Base-by-base conservation (phyloP, 1,140 invertebrate species). In the Orius laevigatus region DNA sequence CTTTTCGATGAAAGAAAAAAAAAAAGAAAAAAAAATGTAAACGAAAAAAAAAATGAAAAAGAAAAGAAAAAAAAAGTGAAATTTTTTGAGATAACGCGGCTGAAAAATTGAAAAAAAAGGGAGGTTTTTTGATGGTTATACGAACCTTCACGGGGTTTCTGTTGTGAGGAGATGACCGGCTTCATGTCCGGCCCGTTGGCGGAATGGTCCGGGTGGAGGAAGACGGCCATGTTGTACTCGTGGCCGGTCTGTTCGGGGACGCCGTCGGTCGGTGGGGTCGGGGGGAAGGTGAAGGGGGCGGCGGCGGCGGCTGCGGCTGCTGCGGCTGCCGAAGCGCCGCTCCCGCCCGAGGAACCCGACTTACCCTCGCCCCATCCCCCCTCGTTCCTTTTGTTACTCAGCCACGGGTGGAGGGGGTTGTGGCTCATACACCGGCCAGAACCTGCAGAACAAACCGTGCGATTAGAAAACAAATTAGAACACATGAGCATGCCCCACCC, bases 61-160 rank as follows among this genome's bases (percentile, higher is more conserved):
- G 5, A 19, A 16, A 16, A 16, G 4, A 6, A 42, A 16, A 18
- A 16, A 16, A 42, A 18, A 42, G 15, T 38, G 36, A 38, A 38
- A 38, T 38, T 42, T 40, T 40, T 14, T 6, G 12, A 16, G 12
- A 3, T 14, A 16, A 42, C 12, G 18, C n/a, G 15, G n/a, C 36
- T 16, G 15, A n/a, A 38, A 38, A 4, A 8, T 4, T 3, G 25
- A 25, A 25, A 25, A 25, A 8, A 25, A 25, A 25, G 3, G 3
- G 25, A 4, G 3, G 25, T 25, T 25, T 25, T 38, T 5, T 16
- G 15, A 3, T 38, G 3, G 36, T 38, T 38, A 38, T 19, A 19
- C 12, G 18, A 42, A 50, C 49, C 49, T 50, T 50, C 49, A 9
- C 49, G 43, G 38, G 38, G 49, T 34, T 50, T 50, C 41, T 50